Conservation (phyloP, 1,140 invertebrate genomes). For the Triops cancriformis region DNA sequence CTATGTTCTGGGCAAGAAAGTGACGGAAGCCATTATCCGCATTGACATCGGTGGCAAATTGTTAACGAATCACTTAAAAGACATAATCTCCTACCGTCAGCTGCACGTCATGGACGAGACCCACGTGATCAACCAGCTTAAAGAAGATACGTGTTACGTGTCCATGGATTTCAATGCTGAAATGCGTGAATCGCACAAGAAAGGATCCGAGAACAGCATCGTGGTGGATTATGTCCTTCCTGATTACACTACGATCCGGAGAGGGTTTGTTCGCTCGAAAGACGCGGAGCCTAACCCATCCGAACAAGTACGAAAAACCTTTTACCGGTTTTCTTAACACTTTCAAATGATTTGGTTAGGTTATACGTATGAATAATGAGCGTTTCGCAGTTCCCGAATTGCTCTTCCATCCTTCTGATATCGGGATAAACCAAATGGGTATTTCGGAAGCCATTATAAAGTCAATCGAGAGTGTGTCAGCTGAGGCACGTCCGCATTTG, state of each 20-base stretch:
- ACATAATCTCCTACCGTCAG: conserved; percentile 93
- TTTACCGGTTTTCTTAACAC: neutral
- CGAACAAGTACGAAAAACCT: conserved; percentile 45
- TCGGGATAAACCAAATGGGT: conserved; percentile 90
- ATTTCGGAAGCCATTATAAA: conserved; percentile 81
- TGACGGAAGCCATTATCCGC: conserved; percentile 65
- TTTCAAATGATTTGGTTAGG: conserved; percentile 45
- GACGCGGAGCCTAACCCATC: conserved; percentile 52
- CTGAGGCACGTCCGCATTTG: conserved; percentile 70
- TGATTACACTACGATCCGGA: conserved; percentile 77
- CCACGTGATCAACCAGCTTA: conserved; percentile 96
- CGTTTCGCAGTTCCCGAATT: conserved; percentile 89
- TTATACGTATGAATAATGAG: conserved; percentile 81
- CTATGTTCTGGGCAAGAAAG: conserved; percentile 80
- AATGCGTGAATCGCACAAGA: conserved; percentile 64
- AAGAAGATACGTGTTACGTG: conserved; percentile 96
- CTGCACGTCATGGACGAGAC: conserved; percentile 99
- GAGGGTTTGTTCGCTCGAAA: conserved; percentile 61
- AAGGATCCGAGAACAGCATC: conserved; percentile 55
- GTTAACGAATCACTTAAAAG: conserved; percentile 96
- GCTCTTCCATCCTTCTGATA: conserved; percentile 88
- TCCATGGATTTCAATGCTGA: conserved; percentile 76
- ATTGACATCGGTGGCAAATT: conserved; percentile 95
- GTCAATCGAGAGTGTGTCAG: conserved; percentile 59
- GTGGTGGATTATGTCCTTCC: conserved; percentile 88